Evolutionary conservation across 2,888 invertebrate genomes (phyloP).

Genomic region (Camponotus fellah): DNA sequence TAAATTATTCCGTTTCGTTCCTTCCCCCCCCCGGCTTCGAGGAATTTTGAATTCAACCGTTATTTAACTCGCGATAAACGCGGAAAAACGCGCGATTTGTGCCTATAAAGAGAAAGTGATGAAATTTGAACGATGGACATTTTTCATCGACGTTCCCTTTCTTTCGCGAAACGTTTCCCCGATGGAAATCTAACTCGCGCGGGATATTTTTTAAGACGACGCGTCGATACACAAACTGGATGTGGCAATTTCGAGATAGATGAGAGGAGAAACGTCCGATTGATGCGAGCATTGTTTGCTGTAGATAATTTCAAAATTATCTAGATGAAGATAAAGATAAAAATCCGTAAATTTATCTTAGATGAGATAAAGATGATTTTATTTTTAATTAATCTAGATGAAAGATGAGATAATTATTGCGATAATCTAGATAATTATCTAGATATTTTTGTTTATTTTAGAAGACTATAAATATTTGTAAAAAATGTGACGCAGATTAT

Average conservation of each 20-base stretch:
- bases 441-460: no score
- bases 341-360: no score
- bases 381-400: no score
- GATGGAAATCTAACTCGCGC: conserved; percentile 26
- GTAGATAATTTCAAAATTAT: no score
- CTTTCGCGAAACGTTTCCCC: not conserved
- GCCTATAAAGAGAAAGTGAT: conserved; percentile 9
- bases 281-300: no score
- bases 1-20: conserved; percentile 24
- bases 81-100: not conserved
- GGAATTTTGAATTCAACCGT: conserved; percentile 35
- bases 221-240: not conserved
- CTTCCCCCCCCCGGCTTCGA: not conserved
- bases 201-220: not conserved
- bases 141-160: conserved; percentile 1
- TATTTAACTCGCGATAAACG: conserved; percentile 20
- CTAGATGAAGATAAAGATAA: no score
- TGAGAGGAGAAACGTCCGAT: not conserved
- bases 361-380: no score
- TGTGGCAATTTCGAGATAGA: not conserved
- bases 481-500: no score
- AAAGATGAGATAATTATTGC: no score
- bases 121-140: not conserved
- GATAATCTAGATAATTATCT: no score
- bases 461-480: no score